Percentiles rank a stretch among this genome's conserved stretches.
phyloP scores from a whole-genome alignment of 2,113 vertebrate species.

The Ia io region DNA sequence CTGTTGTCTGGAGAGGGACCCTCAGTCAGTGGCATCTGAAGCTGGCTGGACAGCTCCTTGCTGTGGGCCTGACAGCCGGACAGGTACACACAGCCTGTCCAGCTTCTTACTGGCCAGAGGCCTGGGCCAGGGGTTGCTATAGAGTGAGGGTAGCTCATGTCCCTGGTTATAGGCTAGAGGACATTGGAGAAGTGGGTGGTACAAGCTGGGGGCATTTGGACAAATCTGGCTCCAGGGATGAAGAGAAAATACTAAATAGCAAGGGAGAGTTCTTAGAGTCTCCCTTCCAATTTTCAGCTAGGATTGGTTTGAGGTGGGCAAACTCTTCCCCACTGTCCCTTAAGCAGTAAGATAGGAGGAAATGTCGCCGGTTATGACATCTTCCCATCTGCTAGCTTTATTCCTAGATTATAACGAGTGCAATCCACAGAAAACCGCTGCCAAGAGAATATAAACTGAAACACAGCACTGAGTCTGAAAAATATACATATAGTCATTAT shows the following conservation, averaged over 20 bases:
- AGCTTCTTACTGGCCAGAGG: neutral
- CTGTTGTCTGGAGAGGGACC: neutral
- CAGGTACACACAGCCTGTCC: neutral
- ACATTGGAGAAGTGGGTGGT: neutral
- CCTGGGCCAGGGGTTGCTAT: neutral
- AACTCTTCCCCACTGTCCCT: neutral
- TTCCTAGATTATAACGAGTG: conserved; percentile 51
- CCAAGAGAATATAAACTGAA: conserved; percentile 44
- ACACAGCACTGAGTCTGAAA: conserved; percentile 29
- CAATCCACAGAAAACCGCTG: conserved; percentile 42
- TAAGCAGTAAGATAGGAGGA: neutral
- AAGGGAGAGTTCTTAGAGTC: neutral
- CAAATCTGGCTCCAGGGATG: neutral
- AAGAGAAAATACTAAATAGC: neutral
- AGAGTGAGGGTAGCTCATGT: neutral
- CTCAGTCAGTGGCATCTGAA: neutral
- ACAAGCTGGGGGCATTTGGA: neutral
- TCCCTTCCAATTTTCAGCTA: neutral
- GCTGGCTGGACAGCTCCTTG: neutral
- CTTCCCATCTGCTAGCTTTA: conserved; percentile 53
- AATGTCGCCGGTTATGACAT: neutral
- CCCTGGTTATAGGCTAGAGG: neutral
- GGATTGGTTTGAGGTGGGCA: neutral
- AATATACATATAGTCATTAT: neutral
- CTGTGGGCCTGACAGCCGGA: neutral